A percentile compares a stretch with the other conserved stretches of the same genome.
phyloP scores from a whole-genome alignment of 2,888 invertebrate species.

The Drosophila meridiana region DNA sequence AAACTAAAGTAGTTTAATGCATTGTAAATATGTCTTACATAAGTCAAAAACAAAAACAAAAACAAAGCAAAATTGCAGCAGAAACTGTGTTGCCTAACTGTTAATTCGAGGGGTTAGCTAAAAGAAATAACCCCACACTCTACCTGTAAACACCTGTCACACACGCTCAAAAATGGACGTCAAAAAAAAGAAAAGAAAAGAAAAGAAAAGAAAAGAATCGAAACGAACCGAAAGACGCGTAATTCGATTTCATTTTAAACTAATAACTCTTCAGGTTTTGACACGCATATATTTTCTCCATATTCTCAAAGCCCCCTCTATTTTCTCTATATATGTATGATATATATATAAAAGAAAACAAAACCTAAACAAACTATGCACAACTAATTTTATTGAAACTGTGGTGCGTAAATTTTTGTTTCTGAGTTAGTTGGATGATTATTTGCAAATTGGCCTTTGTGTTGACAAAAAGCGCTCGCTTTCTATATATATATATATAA shows the following conservation, averaged over 20 bases:
- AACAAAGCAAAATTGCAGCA: constrained; percentile 46
- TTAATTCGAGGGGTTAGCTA: constrained; percentile 17
- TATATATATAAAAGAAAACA: not conserved
- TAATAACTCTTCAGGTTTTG: not conserved
- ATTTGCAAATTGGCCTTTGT: constrained; percentile 86
- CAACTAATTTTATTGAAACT: constrained; percentile 55
- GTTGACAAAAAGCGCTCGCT: constrained; percentile 85
- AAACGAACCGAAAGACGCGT: not conserved
- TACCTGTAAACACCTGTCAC: constrained; percentile 22
- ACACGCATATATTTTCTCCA: constrained; percentile 21
- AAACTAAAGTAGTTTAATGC: not conserved
- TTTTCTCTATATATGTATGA: constrained; percentile 27
- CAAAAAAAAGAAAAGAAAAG: not conserved
- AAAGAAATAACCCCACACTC: constrained; percentile 27
- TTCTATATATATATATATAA: constrained; percentile 55
- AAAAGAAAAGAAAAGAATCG: not conserved
- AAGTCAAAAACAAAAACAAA: constrained; percentile 4
- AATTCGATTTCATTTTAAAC: constrained; percentile 2
- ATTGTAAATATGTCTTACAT: constrained; percentile 14
- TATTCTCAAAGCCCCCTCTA: constrained; percentile 11
- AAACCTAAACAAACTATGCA: constrained; percentile 14
- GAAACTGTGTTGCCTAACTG: constrained; percentile 40
- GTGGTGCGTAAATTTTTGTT: constrained; percentile 79
- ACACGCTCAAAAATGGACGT: constrained; percentile 28
- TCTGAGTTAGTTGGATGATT: constrained; percentile 85